Conservation (phyloP, 2,888 invertebrate genomes). For the Eristalinus sepulchralis region DNA sequence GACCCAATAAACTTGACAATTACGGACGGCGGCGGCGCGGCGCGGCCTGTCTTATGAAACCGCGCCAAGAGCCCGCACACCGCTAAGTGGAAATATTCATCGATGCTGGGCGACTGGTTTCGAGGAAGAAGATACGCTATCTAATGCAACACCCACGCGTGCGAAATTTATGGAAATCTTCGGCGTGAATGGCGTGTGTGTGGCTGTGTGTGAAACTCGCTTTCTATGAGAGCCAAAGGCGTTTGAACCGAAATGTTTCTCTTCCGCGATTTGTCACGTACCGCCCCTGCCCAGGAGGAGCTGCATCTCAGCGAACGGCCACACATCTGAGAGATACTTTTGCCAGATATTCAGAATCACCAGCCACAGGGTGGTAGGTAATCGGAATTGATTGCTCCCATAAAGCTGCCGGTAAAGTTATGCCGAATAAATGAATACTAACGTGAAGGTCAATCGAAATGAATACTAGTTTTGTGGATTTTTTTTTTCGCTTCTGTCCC, state of each 20-base stretch:
- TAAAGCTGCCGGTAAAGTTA: constrained; percentile 48
- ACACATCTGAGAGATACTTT: background rate
- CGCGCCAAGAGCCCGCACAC: constrained; percentile 10
- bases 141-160: constrained; percentile 38
- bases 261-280: constrained; percentile 16
- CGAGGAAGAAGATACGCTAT: constrained; percentile 18
- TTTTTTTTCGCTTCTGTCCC: background rate
- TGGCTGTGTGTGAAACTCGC: constrained; percentile 2
- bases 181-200: background rate
- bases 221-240: constrained; percentile 45
- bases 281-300: background rate
- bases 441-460: constrained; percentile 49
- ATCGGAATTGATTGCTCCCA: constrained; percentile 23
- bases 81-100: constrained; percentile 36
- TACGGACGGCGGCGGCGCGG: constrained; percentile 12
- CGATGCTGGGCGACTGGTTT: background rate
- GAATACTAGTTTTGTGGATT: constrained; percentile 43
- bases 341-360: background rate
- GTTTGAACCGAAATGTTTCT: constrained; percentile 40
- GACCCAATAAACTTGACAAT: constrained; percentile 79
- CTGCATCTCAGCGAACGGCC: background rate
- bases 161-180: constrained; percentile 38
- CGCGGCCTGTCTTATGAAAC: constrained; percentile 18
- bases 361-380: constrained; percentile 1
- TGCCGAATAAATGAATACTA: constrained; percentile 56